Evolutionary conservation across 1,140 invertebrate genomes (phyloP).

Genomic region (Brachionus paranguensis): DNA sequence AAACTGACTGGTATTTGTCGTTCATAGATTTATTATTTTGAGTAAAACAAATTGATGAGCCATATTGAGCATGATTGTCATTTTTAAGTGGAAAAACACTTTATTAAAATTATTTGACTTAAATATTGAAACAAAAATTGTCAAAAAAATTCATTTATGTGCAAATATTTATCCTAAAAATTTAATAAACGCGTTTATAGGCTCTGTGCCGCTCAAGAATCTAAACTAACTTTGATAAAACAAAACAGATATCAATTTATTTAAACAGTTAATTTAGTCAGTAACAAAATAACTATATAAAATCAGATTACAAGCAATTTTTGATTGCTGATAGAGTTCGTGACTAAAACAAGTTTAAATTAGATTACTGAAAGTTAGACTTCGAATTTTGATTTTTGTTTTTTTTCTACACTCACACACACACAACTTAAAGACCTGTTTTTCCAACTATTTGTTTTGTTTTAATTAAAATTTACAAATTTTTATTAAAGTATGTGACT

Average conservation of each 20-base stretch:
- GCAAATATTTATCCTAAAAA: background rate
- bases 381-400: background rate
- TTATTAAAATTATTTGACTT: background rate
- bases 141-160: background rate
- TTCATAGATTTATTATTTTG: background rate
- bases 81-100: background rate
- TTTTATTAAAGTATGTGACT: slow-evolving; percentile 30
- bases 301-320: background rate
- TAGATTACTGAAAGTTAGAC: slow-evolving; percentile 9
- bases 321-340: slow-evolving; percentile 28
- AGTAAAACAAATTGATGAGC: background rate
- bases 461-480: slow-evolving; percentile 29
- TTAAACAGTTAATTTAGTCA: slow-evolving; percentile 18
- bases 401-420: background rate
- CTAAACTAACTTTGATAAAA: background rate
- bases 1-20: background rate
- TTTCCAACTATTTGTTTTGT: slow-evolving; percentile 21
- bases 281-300: background rate
- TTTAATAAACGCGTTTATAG: background rate
- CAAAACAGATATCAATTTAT: background rate
- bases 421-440: slow-evolving; percentile 25
- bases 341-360: slow-evolving; percentile 32
- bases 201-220: background rate
- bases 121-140: background rate
- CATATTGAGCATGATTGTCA: background rate